These are phyloP conservation scores for cat (Felis catus) DNA, from an alignment of 2,113 vertebrate genomes.

Conservation along the genomic window DNA sequence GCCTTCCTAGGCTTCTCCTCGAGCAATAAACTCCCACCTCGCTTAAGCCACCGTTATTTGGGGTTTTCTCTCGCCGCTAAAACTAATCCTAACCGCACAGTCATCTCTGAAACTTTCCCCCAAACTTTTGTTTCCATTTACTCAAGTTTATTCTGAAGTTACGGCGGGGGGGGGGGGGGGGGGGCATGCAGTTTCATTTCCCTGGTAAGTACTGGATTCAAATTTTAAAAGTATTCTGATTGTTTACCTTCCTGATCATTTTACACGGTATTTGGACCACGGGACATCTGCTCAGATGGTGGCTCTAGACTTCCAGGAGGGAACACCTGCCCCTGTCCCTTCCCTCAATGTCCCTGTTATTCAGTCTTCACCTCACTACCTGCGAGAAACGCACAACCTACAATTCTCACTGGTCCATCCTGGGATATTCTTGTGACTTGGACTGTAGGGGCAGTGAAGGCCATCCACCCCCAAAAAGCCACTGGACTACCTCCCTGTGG, in stretches of 20 bases:
- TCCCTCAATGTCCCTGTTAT: no score
- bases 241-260: background rate
- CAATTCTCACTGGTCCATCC: background rate
- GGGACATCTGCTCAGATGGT: accelerated
- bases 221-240: background rate
- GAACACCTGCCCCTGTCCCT: background rate
- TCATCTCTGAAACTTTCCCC: background rate
- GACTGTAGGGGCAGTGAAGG: background rate
- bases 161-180: no score
- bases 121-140: background rate
- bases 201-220: background rate
- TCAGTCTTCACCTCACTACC: background rate
- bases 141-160: background rate
- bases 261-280: accelerated
- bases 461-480: background rate
- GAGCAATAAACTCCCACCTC: background rate
- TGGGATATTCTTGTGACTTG: background rate
- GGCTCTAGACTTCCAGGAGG: background rate
- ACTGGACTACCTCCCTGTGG: background rate
- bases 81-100: background rate
- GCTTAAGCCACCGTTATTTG: background rate
- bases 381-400: background rate
- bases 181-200: background rate
- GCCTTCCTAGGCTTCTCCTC: background rate
- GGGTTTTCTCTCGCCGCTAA: background rate